Conservation (phyloP, 1,140 invertebrate genomes). For the Bombus cullumanus region DNA sequence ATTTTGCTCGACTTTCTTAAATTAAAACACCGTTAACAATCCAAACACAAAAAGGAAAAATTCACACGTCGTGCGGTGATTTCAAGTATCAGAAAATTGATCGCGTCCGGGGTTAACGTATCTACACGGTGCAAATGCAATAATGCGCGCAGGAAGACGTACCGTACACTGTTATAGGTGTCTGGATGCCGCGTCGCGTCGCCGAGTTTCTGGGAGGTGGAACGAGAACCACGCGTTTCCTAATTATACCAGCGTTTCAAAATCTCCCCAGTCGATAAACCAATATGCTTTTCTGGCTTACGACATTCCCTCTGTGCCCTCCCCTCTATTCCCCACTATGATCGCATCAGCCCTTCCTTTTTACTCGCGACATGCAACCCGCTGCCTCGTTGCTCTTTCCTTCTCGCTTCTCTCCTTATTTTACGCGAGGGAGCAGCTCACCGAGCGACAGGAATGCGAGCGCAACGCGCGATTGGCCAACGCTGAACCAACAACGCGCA, state of each 20-base stretch:
- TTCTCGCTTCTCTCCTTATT: conserved; percentile 60
- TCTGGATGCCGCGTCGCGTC: conserved; percentile 21
- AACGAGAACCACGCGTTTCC: conserved; percentile 74
- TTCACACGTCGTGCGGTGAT: no score
- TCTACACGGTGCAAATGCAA: conserved; percentile 1
- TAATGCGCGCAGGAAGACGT: neutral
- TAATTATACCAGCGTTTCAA: conserved; percentile 80
- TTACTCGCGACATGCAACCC: neutral
- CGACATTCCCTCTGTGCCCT: conserved; percentile 71
- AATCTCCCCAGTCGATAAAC: conserved; percentile 79
- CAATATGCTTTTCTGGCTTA: conserved; percentile 81
- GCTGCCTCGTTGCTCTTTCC: conserved; percentile 45
- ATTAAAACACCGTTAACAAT: neutral
- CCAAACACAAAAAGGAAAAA: neutral
- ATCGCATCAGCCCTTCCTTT: neutral
- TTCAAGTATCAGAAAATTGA: neutral
- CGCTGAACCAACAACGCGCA: conserved; percentile 59
- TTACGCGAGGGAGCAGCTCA: conserved; percentile 61
- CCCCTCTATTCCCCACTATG: conserved; percentile 15
- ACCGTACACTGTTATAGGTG: neutral
- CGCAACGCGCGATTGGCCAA: conserved; percentile 78
- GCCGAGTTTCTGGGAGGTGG: conserved; percentile 45
- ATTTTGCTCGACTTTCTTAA: neutral
- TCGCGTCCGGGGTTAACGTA: neutral
- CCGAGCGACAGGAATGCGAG: conserved; percentile 78